These are phyloP conservation scores for Carlito syrichta DNA, from an alignment of 2,113 vertebrate species.

Conservation along the genomic window DNA sequence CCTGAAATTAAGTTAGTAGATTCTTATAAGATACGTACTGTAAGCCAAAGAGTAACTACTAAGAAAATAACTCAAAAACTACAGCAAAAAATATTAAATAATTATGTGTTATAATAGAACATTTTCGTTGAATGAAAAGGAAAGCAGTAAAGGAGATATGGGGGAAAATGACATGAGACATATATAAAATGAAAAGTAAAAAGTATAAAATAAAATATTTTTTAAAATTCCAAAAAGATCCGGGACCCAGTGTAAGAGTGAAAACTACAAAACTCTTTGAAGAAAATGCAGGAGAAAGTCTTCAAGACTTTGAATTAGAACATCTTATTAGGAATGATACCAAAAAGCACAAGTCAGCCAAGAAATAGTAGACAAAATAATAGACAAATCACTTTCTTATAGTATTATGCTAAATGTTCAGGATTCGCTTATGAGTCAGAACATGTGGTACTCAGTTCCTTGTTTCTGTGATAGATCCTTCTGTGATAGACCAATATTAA, in stretches of 20 bases:
- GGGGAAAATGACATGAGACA: not conserved
- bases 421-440: too few relatives aligned
- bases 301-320: not conserved
- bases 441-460: too few relatives aligned
- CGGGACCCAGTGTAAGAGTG: not conserved
- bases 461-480: too few relatives aligned
- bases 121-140: not conserved
- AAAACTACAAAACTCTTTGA: not conserved
- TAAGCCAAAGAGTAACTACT: not conserved
- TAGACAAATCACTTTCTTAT: too few relatives aligned
- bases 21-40: not conserved
- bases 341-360: not conserved
- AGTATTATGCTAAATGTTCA: too few relatives aligned
- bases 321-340: not conserved
- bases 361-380: not conserved
- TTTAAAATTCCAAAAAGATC: not conserved
- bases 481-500: not conserved
- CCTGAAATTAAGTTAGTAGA: not conserved
- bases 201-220: not conserved
- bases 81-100: not conserved
- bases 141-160: not conserved
- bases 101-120: not conserved
- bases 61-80: not conserved
- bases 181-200: not conserved
- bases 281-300: not conserved